Percentiles rank a stretch among this genome's conserved stretches.
Conservation (phyloP, 2,797 vertebrate species). For the Glossophaga mutica region DNA sequence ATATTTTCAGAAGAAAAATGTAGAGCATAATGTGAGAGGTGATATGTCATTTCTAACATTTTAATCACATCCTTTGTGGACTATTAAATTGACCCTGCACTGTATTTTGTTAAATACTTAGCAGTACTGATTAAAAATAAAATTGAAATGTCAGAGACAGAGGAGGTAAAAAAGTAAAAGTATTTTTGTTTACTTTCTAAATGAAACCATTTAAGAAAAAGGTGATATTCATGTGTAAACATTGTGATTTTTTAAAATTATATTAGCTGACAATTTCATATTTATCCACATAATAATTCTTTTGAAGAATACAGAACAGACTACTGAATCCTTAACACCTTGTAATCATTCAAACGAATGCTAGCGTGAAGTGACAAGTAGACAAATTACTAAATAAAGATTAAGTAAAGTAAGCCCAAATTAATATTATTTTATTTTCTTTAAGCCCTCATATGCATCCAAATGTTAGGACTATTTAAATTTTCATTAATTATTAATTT, state of each 20-base stretch:
- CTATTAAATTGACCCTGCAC: not conserved
- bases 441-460: not conserved
- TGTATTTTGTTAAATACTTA: not conserved
- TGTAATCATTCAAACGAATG: not conserved
- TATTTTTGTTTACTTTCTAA: not conserved
- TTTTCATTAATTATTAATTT: not conserved
- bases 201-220: not conserved
- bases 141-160: not conserved
- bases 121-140: not conserved
- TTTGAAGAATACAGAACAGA: not conserved
- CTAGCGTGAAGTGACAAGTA: not conserved
- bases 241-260: not conserved
- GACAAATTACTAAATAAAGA: not conserved
- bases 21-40: not conserved
- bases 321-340: not conserved
- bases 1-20: not conserved
- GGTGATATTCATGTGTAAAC: not conserved
- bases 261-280: not conserved
- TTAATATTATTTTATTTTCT: not conserved
- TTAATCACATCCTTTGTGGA: not conserved
- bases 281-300: not conserved
- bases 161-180: not conserved
- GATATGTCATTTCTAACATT: not conserved
- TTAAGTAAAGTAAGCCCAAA: not conserved
- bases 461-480: not conserved